Percentiles rank a stretch among this genome's conserved stretches.
These are phyloP conservation scores for Teleopsis dalmanni DNA, from an alignment of 1,140 invertebrate species.

Conservation along the genomic window DNA sequence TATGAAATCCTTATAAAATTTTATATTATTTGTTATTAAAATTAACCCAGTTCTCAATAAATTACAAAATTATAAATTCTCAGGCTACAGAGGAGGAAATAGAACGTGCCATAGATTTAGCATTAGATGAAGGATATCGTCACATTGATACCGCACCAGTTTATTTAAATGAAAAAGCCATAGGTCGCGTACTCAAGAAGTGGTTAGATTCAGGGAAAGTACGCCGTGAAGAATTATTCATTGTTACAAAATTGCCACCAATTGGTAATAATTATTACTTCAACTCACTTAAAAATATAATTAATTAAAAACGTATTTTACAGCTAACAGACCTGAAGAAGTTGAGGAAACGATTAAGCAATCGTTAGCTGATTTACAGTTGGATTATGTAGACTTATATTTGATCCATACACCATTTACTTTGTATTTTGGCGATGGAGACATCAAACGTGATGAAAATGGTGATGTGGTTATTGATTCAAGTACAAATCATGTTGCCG, in stretches of 20 bases:
- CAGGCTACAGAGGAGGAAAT: constrained; percentile 63
- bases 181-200: constrained; percentile 65
- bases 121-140: constrained; percentile 50
- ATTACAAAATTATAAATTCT: constrained; percentile 14
- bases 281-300: constrained; percentile 1
- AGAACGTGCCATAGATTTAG: constrained; percentile 57
- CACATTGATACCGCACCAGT: constrained; percentile 77
- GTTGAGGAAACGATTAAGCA: constrained; percentile 65
- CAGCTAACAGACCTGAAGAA: constrained; percentile 57
- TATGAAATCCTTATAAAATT: neutral
- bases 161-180: constrained; percentile 73
- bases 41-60: neutral
- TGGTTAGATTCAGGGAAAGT: constrained; percentile 64
- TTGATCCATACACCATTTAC: constrained; percentile 74
- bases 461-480: constrained; percentile 59
- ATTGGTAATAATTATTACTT: constrained; percentile 22
- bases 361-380: constrained; percentile 63
- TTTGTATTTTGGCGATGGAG: constrained; percentile 40
- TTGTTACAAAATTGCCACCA: constrained; percentile 69
- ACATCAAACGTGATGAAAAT: constrained; percentile 46
- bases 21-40: no score
- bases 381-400: constrained; percentile 80
- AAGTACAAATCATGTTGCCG: constrained; percentile 58
- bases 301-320: constrained; percentile 5
- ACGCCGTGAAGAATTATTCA: constrained; percentile 69